phyloP scores from a whole-genome alignment of 53 echinoderm and acorn worm species.

The Paelopatides confundens region DNA sequence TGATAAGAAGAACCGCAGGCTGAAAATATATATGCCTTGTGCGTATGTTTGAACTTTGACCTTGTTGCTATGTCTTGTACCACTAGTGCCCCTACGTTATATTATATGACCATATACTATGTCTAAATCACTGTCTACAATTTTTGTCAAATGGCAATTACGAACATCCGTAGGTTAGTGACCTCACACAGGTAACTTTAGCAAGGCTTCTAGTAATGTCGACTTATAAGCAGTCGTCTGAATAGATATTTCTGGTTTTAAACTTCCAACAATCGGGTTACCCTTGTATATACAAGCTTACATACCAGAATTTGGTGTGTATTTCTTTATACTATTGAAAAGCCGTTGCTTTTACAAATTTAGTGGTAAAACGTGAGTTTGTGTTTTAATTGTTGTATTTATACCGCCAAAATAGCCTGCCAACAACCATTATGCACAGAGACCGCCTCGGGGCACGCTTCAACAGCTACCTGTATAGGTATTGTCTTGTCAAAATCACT shows the following conservation, averaged over 20 bases:
- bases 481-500: slow-evolving; percentile 49
- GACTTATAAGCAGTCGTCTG: slow-evolving; percentile 3
- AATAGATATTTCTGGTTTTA: slow-evolving; percentile 40
- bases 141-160: not conserved
- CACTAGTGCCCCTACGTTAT: too few relatives aligned
- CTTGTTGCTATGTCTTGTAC: too few relatives aligned
- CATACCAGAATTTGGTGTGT: slow-evolving; percentile 39
- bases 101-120: too few relatives aligned
- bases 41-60: too few relatives aligned
- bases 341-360: slow-evolving; percentile 33
- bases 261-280: slow-evolving; percentile 45
- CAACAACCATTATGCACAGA: slow-evolving; percentile 17
- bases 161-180: slow-evolving; percentile 22
- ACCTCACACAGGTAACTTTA: slow-evolving; percentile 6
- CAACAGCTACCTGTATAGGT: slow-evolving; percentile 37
- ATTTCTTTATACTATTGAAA: slow-evolving; percentile 17
- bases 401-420: slow-evolving; percentile 16
- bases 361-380: slow-evolving; percentile 43
- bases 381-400: slow-evolving; percentile 41
- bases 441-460: not conserved
- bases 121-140: too few relatives aligned
- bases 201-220: slow-evolving; percentile 13
- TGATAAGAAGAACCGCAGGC: too few relatives aligned
- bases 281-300: slow-evolving; percentile 41
- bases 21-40: too few relatives aligned